phyloP scores from a whole-genome alignment of 2,113 vertebrate genomes.

The Ahaetulla prasina region DNA sequence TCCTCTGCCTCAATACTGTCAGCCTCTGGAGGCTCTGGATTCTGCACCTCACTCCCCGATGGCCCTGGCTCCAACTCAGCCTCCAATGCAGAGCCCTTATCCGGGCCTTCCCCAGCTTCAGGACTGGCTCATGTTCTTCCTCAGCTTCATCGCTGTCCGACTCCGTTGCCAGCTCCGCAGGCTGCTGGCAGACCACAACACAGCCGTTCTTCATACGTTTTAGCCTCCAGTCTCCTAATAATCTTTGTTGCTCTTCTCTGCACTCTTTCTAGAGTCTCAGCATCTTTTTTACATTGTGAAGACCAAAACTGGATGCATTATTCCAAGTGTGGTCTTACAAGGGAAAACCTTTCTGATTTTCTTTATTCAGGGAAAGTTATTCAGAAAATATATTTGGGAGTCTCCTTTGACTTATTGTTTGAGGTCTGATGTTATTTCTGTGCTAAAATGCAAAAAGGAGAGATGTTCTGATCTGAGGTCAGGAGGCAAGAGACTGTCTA shows the following conservation, averaged over 20 bases:
- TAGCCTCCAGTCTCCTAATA: neutral
- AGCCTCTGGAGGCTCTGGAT: no score
- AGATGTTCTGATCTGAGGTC: constrained; percentile 11
- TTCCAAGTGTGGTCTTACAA: neutral
- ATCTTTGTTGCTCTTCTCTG: neutral
- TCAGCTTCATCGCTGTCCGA: no score
- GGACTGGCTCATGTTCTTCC: no score
- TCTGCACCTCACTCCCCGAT: no score
- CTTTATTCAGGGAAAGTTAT: neutral
- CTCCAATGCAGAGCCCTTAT: no score
- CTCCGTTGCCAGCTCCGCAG: no score
- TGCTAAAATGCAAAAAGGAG: neutral
- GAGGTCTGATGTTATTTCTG: neutral
- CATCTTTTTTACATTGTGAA: neutral
- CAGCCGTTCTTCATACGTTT: neutral
- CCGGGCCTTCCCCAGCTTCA: no score
- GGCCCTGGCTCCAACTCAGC: no score
- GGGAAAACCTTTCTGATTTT: neutral
- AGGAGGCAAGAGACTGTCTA: constrained; percentile 21
- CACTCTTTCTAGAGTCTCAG: neutral
- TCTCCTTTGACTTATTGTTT: constrained; percentile 21
- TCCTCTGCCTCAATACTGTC: no score
- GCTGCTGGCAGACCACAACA: no score
- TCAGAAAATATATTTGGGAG: constrained; percentile 10
- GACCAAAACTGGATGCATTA: neutral